Conservation (phyloP, 2,888 invertebrate species). For the Amaurobius ferox region DNA sequence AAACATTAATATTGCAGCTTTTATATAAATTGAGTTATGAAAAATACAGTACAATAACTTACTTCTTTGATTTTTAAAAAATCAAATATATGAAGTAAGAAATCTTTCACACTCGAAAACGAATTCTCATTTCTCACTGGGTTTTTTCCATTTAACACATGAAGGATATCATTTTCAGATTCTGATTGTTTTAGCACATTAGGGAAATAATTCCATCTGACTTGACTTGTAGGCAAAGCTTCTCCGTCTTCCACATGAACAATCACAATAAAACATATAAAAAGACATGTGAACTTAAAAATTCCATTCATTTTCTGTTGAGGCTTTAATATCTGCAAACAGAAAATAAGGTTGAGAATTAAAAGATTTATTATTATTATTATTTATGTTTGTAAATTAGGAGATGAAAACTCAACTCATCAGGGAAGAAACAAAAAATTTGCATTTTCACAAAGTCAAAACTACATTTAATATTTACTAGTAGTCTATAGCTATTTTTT, state of each 20-base stretch:
- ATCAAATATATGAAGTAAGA: not conserved
- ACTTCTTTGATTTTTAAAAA: not conserved
- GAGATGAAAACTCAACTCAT: too few relatives aligned
- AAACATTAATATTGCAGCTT: too few relatives aligned
- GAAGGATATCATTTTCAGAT: not conserved
- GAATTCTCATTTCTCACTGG: not conserved
- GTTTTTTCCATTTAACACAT: not conserved
- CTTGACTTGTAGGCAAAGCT: not conserved
- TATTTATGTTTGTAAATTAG: too few relatives aligned
- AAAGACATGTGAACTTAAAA: not conserved
- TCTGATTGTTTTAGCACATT: not conserved
- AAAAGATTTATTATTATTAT: too few relatives aligned
- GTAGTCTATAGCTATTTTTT: too few relatives aligned
- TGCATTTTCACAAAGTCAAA: too few relatives aligned
- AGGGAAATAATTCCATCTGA: not conserved
- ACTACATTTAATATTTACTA: too few relatives aligned
- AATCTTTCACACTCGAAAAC: not conserved
- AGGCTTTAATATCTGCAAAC: too few relatives aligned
- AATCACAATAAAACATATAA: not conserved
- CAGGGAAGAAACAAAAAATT: too few relatives aligned
- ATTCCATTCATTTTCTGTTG: too few relatives aligned
- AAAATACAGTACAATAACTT: not conserved
- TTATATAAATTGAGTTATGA: too few relatives aligned
- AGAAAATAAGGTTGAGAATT: too few relatives aligned
- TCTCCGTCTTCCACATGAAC: not conserved